phyloP scores from a whole-genome alignment of 2,113 vertebrate species.

The Dasyprocta punctata region DNA sequence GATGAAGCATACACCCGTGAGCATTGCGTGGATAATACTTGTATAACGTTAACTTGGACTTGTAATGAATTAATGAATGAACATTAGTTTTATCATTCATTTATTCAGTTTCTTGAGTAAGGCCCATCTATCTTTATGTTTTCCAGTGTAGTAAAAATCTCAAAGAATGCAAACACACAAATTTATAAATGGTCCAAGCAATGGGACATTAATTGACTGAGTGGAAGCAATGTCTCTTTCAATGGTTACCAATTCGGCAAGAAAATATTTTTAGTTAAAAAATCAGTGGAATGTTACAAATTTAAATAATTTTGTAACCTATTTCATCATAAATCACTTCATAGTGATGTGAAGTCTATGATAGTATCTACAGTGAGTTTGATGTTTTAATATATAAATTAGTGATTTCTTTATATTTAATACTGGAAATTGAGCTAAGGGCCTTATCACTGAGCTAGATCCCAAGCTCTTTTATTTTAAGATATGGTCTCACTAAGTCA shows the following conservation, averaged over 20 bases:
- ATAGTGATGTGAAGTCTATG: not conserved
- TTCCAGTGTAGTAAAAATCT: not conserved
- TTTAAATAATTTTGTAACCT: slow-evolving; percentile 19
- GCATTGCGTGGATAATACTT: not conserved
- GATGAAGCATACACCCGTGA: not conserved
- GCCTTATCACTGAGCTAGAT: not conserved
- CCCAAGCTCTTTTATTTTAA: not conserved
- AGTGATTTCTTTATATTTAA: not conserved
- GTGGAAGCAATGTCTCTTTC: not conserved
- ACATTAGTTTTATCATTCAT: not conserved
- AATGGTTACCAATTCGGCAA: not conserved
- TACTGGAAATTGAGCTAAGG: too few species aligned
- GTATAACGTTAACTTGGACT: not conserved
- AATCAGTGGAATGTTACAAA: not conserved
- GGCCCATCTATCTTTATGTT: not conserved
- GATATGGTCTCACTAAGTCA: not conserved
- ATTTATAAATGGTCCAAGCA: not conserved
- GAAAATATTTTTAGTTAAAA: slow-evolving; percentile 25
- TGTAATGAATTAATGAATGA: not conserved
- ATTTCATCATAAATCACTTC: slow-evolving; percentile 11
- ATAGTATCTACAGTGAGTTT: not conserved
- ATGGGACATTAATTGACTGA: not conserved
- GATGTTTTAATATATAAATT: not conserved
- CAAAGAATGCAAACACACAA: not conserved
- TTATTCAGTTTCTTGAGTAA: not conserved